A percentile compares a stretch with the other conserved stretches of the same genome.
phyloP scores from a whole-genome alignment of 2,888 invertebrate genomes.

The Nemapogon koenigi region DNA sequence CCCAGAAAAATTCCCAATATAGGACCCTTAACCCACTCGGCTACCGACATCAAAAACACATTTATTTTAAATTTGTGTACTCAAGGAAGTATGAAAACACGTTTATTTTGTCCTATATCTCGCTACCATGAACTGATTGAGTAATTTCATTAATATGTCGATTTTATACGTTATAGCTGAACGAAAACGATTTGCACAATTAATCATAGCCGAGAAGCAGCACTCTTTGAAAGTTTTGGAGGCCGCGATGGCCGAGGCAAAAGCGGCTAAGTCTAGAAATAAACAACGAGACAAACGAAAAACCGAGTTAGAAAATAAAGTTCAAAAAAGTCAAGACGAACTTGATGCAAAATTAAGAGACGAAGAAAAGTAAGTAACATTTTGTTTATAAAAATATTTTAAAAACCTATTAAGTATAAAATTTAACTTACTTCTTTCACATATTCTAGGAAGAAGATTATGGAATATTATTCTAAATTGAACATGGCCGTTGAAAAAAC shows the following conservation, averaged over 20 bases:
- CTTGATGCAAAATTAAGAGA: constrained; percentile 42
- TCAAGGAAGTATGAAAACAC: too few species aligned
- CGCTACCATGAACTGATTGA: too few species aligned
- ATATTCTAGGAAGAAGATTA: constrained; percentile 59
- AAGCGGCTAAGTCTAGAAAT: constrained; percentile 36
- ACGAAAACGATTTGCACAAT: constrained; percentile 46
- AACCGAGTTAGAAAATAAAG: constrained; percentile 28
- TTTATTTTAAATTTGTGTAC: too few species aligned
- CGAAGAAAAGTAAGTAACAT: constrained; percentile 35
- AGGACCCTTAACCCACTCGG: too few species aligned
- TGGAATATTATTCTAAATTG: constrained; percentile 70
- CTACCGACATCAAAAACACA: too few species aligned
- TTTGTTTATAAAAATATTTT: neutral
- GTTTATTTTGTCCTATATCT: too few species aligned
- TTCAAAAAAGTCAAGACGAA: constrained; percentile 37
- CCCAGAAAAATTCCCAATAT: too few species aligned
- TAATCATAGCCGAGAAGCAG: constrained; percentile 55
- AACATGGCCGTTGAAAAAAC: constrained; percentile 66
- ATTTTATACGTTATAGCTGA: constrained; percentile 53
- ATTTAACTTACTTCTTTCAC: constrained; percentile 4
- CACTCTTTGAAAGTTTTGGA: constrained; percentile 49
- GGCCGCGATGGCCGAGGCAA: constrained; percentile 53
- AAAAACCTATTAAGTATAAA: neutral
- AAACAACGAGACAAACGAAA: constrained; percentile 34
- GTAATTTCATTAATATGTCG: too few species aligned